Base-by-base conservation (phyloP, 2,797 vertebrate species). In the Podarcis lilfordi region DNA sequence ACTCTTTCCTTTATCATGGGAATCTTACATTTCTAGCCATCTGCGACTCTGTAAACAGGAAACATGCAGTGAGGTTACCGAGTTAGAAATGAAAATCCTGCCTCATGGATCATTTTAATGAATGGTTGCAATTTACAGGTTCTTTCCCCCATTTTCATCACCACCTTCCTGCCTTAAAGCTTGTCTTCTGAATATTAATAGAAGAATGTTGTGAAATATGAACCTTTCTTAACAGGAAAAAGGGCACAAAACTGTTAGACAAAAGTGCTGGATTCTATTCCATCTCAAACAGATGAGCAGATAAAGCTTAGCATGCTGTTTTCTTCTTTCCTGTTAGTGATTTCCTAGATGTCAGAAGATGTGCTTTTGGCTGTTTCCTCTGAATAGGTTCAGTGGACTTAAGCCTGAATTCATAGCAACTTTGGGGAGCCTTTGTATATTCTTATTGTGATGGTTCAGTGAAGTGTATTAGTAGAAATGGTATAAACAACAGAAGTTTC, bases 381-480 rank as follows among this genome's bases (percentile, higher is more conserved):
- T 76, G 89, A 78, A 25, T 82, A 32, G 78, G 71, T 55, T 86
- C 32, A 32, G 64, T 61, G 32, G 74, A 91, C 92, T 86, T 50
- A 81, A 35, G 5, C 79, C 79, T 84, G 84, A 85, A 66, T 86
- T 90, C 74, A 32, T 87, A 92, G 85, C 59, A 85, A 87, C 77
- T 91, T 91, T 89, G 23, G 83, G 13, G 78, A 87, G 68, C 0
- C 0, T 91, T 91, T 89, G n/a, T 25, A 86, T 3, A 0, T 92
- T 82, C 66, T 86, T 93, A 91, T 82, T 89, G 76, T 80, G 71
- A 89, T 87, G 87, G 85, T 88, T 88, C 71, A 75, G 37, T 61
- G 94, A 89, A 90, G 69, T 90, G 75, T 91, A 92, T 88, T 89
- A 91, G 74, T 61, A 83, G n/a, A 81, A 91, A 87, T 29, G 92